A percentile compares a stretch with the other conserved stretches of the same genome.
These are phyloP conservation scores for Ischnus inquisitorius DNA, from an alignment of 2,888 invertebrate genomes.

Conservation along the genomic window DNA sequence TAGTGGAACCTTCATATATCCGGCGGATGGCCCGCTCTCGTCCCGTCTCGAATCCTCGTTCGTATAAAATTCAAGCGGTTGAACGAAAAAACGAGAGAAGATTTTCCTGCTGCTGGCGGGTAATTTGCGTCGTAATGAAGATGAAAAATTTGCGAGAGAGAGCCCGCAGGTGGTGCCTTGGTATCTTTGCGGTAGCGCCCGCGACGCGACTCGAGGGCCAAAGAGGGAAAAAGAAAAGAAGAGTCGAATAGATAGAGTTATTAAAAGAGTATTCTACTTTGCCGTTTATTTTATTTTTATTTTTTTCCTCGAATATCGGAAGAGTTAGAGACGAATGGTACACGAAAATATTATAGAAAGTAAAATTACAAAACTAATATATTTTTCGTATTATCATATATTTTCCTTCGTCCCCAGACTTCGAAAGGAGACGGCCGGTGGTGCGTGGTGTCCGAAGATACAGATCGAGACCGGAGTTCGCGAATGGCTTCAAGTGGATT, in stretches of 20 bases:
- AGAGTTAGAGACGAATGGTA: slow-evolving; percentile 69
- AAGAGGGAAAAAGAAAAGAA: not conserved
- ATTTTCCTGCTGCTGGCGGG: slow-evolving; percentile 40
- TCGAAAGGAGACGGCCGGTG: slow-evolving; percentile 90
- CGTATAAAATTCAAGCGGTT: slow-evolving; percentile 41
- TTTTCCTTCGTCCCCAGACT: slow-evolving; percentile 86
- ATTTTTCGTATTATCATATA: too few species aligned
- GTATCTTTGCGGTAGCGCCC: slow-evolving; percentile 14
- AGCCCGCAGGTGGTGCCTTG: slow-evolving; percentile 11
- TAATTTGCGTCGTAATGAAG: slow-evolving; percentile 57
- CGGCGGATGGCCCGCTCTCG: not conserved
- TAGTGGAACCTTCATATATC: not conserved
- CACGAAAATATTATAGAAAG: not conserved
- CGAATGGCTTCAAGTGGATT: slow-evolving; percentile 90
- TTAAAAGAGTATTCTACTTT: slow-evolving; percentile 35
- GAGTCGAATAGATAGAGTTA: slow-evolving; percentile 15
- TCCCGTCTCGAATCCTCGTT: slow-evolving; percentile 8
- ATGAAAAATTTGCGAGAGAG: slow-evolving; percentile 35
- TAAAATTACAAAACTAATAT: too few species aligned
- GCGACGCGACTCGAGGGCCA: not conserved
- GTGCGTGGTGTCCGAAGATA: slow-evolving; percentile 92
- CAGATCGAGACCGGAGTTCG: slow-evolving; percentile 89
- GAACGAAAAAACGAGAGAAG: slow-evolving; percentile 39
- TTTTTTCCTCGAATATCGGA: slow-evolving; percentile 87
- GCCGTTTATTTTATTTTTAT: not conserved